phyloP scores from a whole-genome alignment of 1,140 invertebrate genomes.

The Nylanderia fulva region DNA sequence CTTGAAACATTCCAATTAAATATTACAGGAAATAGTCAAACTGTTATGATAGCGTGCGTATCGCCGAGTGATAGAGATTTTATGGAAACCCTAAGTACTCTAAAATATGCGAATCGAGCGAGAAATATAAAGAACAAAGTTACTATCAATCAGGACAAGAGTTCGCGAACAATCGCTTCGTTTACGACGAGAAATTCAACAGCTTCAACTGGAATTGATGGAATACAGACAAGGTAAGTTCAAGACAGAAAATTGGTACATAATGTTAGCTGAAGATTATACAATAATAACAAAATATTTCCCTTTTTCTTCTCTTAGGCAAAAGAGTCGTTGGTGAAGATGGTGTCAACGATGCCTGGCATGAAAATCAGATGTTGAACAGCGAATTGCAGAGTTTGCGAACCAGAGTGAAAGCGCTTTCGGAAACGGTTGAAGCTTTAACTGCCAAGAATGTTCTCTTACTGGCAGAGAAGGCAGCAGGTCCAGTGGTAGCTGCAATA shows the following conservation, averaged over 20 bases:
- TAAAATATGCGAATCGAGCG: conserved; percentile 99
- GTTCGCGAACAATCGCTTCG: conserved; percentile 95
- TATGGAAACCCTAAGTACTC: conserved; percentile 99
- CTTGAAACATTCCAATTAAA: background rate
- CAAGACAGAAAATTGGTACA: background rate
- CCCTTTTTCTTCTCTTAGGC: conserved; percentile 86
- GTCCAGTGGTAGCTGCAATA: conserved; percentile 89
- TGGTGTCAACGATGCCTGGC: conserved; percentile 97
- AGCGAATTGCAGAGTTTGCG: conserved; percentile 95
- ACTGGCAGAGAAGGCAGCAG: conserved; percentile 92
- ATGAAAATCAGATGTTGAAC: conserved; percentile 98
- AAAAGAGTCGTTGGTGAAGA: conserved; percentile 95
- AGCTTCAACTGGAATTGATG: conserved; percentile 95
- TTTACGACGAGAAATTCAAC: conserved; percentile 95
- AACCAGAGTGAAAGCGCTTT: conserved; percentile 95
- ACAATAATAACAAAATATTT: background rate
- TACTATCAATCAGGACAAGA: conserved; percentile 97
- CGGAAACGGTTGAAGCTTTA: conserved; percentile 96
- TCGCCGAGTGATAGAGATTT: conserved; percentile 99
- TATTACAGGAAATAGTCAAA: conserved; percentile 91
- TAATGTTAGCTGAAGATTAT: background rate
- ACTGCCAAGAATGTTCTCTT: conserved; percentile 93
- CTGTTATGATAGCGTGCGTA: conserved; percentile 99
- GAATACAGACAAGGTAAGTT: conserved; percentile 94
- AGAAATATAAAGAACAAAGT: conserved; percentile 99